These are phyloP conservation scores for Caenorhabditis briggsae DNA, from an alignment of 1,140 invertebrate genomes.

Conservation along the genomic window DNA sequence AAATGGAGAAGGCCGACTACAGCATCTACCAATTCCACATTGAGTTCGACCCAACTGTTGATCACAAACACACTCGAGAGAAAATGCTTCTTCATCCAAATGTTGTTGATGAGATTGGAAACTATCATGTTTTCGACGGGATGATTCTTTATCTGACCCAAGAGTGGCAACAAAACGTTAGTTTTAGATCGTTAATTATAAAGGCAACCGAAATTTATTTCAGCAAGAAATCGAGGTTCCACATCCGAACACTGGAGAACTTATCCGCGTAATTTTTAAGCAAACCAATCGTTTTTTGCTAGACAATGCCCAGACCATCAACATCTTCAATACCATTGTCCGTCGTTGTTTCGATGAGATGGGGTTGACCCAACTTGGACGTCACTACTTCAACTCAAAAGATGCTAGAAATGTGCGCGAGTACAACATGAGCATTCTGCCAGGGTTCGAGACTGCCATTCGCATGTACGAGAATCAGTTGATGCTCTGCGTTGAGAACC, in stretches of 20 bases:
- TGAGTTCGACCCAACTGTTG: slow-evolving; percentile 59
- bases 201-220: neutral
- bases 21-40: slow-evolving; percentile 60
- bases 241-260: slow-evolving; percentile 18
- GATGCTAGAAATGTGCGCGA: neutral
- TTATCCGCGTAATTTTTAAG: slow-evolving; percentile 47
- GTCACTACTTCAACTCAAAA: slow-evolving; percentile 62
- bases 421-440: slow-evolving; percentile 50
- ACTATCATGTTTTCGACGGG: slow-evolving; percentile 41
- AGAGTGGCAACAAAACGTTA: slow-evolving; percentile 34
- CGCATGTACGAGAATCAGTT: slow-evolving; percentile 58
- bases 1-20: slow-evolving; percentile 14
- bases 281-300: slow-evolving; percentile 52
- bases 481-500: slow-evolving; percentile 63
- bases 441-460: slow-evolving; percentile 60
- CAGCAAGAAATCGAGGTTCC: slow-evolving; percentile 36
- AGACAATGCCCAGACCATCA: slow-evolving; percentile 64
- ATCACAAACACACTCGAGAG: slow-evolving; percentile 37
- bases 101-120: slow-evolving; percentile 1
- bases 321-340: slow-evolving; percentile 63
- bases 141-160: slow-evolving; percentile 61
- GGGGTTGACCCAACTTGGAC: slow-evolving; percentile 48
- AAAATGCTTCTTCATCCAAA: neutral
- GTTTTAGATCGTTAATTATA: neutral
- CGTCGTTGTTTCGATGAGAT: slow-evolving; percentile 56